phyloP scores from a whole-genome alignment of 1,140 invertebrate species.

The Drosophila nigrodunni region DNA sequence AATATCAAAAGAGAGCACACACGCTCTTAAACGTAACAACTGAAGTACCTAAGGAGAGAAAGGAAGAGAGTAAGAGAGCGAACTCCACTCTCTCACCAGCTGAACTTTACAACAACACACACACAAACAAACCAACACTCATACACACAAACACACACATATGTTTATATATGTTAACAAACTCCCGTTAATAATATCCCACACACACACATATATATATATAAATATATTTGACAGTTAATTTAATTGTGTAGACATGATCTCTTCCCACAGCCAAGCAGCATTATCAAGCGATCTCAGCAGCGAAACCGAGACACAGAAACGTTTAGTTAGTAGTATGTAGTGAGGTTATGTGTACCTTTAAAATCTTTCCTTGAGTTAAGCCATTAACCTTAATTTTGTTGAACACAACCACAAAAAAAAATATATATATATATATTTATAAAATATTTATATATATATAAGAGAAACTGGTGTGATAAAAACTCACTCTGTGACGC shows the following conservation, averaged over 20 bases:
- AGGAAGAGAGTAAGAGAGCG: not conserved
- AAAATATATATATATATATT: slow-evolving; percentile 10
- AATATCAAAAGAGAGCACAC: not conserved
- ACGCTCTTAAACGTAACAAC: no score
- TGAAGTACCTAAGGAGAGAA: not conserved
- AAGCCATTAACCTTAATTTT: not conserved
- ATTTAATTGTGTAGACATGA: slow-evolving; percentile 78
- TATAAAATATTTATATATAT: slow-evolving; percentile 10
- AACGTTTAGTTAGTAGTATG: slow-evolving; percentile 66
- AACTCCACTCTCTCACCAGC: not conserved
- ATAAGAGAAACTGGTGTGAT: slow-evolving; percentile 50
- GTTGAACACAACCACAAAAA: slow-evolving; percentile 6
- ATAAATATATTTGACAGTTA: slow-evolving; percentile 38
- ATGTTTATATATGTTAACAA: not conserved
- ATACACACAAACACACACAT: slow-evolving; percentile 5
- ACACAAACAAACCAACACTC: slow-evolving; percentile 6
- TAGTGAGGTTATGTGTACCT: slow-evolving; percentile 43
- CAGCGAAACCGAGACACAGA: slow-evolving; percentile 57
- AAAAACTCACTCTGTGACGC: slow-evolving; percentile 52
- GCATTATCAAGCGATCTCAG: slow-evolving; percentile 49
- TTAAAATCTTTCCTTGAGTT: slow-evolving; percentile 3
- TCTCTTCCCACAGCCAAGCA: slow-evolving; percentile 72
- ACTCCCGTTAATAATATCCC: slow-evolving; percentile 28
- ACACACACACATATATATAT: not conserved
- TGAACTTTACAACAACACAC: not conserved